A percentile compares a stretch with the other conserved stretches of the same genome.
phyloP scores from a whole-genome alignment of 2,888 invertebrate genomes.

The Hypomecis punctinalis region DNA sequence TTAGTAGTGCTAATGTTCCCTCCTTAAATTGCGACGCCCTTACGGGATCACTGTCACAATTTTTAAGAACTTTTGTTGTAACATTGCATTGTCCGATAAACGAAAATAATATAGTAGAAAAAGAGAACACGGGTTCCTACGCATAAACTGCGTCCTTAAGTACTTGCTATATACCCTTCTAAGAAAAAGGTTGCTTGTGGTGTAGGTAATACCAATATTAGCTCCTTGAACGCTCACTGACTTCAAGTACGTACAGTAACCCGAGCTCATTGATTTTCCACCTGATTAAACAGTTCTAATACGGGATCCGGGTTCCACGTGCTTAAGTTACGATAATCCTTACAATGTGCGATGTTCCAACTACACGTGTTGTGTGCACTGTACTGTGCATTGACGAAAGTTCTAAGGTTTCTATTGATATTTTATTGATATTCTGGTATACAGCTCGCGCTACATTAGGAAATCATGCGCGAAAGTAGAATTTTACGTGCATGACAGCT shows the following conservation, averaged over 20 bases:
- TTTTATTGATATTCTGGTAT: not conserved
- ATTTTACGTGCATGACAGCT: too few relatives aligned
- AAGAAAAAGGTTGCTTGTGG: not conserved
- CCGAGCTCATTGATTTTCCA: slow-evolving; percentile 42
- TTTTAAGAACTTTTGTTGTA: too few relatives aligned
- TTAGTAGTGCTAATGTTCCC: too few relatives aligned
- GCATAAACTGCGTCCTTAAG: too few relatives aligned
- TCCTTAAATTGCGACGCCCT: too few relatives aligned
- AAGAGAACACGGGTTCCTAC: too few relatives aligned
- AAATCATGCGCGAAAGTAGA: too few relatives aligned
- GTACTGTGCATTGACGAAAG: not conserved
- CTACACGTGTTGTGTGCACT: slow-evolving; percentile 8
- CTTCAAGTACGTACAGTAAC: slow-evolving; percentile 24
- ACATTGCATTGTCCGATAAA: too few relatives aligned
- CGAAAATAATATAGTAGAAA: too few relatives aligned
- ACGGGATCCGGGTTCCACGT: slow-evolving; percentile 22
- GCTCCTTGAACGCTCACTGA: slow-evolving; percentile 8
- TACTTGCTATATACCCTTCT: too few relatives aligned
- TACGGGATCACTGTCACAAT: too few relatives aligned
- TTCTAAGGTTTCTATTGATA: slow-evolving; percentile 12
- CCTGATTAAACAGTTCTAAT: slow-evolving; percentile 35
- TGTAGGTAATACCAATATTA: slow-evolving; percentile 1
- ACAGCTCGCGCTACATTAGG: too few relatives aligned
- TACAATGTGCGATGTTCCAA: slow-evolving; percentile 14
- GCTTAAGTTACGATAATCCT: slow-evolving; percentile 26